Evolutionary conservation across 2,797 vertebrate genomes (phyloP), one percentile per base, ranked within the genome.

Genomic region (Percopsis omiscomaycus): DNA sequence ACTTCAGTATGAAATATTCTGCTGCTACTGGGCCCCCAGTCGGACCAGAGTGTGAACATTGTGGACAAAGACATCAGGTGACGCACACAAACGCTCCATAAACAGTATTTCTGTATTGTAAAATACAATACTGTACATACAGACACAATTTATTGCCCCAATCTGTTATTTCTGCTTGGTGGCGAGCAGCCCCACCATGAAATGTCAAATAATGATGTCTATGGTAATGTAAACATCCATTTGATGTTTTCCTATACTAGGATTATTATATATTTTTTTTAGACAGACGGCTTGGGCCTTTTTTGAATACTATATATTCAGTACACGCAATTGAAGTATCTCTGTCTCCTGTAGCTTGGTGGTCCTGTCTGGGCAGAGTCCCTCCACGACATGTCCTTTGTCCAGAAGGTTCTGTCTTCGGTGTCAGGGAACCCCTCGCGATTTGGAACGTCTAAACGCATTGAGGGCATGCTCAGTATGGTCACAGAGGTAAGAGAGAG

Each of bases 301-400:
- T 37, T 37, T 8, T 37, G n/a, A 42, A 42, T 37, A 37, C 6
- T 37, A 4, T 4, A 42, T 42, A 42, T 42, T 42, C 37, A 42
- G n/a, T 1, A 55, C 30, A 54, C 16, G 2, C 15, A 3, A 42
- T 56, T 70, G 46, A 62, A 30, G 55, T 49, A 45, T 49, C 8
- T 51, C 4, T 61, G 30, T 63, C 27, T 59, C 44, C 59, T 46
- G 0, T 15, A 96, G 96, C 81, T 97, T 0, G 95, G 94, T 0
- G 96, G 96, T 16, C 96, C 96, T 0, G 5, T 96, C 42, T 97
- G 96, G 96, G 95, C 93, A 0, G 96, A 95, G 74, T 86, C 94
- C 0, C 92, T 98, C 68, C 95, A 98, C 0, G 88, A 96, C 67
- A 12, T 48, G 1, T 59, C 60, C 0, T 98, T 98, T 0, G 95